Evolutionary conservation across 2,113 vertebrate genomes (phyloP).

Genomic region (Sturnira hondurensis): DNA sequence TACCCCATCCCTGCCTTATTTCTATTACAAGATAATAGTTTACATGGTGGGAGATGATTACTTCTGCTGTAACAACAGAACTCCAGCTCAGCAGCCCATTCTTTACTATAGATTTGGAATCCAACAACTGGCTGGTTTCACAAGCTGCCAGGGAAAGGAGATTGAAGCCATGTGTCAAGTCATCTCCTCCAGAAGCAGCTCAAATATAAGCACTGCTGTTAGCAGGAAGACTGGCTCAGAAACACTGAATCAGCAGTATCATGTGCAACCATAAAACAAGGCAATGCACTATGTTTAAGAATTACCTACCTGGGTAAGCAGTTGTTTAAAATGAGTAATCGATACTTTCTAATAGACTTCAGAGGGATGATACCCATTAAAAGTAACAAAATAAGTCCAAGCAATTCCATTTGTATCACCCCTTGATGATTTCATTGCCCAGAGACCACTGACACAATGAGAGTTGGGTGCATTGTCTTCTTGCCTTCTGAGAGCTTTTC

Average conservation of each 20-base stretch:
- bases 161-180: conserved; percentile 57
- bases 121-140: conserved; percentile 30
- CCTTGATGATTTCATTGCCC: neutral
- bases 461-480: neutral
- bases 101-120: neutral
- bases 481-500: neutral
- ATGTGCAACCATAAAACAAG: neutral
- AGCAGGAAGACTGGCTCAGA: conserved; percentile 1
- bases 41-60: neutral
- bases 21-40: neutral
- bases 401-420: neutral
- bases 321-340: conserved; percentile 18
- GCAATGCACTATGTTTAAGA: neutral
- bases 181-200: conserved; percentile 35
- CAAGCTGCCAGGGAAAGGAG: neutral
- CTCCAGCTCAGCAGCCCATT: neutral
- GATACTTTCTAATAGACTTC: neutral
- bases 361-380: neutral
- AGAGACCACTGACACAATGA: neutral
- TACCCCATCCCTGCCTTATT: neutral
- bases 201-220: neutral
- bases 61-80: conserved; percentile 19
- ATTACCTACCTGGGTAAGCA: neutral
- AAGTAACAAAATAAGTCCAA: conserved; percentile 22
- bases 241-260: neutral